Percentiles rank a stretch among this genome's conserved stretches.
phyloP scores from a whole-genome alignment of 2,113 vertebrate genomes.

The Albula goreensis region DNA sequence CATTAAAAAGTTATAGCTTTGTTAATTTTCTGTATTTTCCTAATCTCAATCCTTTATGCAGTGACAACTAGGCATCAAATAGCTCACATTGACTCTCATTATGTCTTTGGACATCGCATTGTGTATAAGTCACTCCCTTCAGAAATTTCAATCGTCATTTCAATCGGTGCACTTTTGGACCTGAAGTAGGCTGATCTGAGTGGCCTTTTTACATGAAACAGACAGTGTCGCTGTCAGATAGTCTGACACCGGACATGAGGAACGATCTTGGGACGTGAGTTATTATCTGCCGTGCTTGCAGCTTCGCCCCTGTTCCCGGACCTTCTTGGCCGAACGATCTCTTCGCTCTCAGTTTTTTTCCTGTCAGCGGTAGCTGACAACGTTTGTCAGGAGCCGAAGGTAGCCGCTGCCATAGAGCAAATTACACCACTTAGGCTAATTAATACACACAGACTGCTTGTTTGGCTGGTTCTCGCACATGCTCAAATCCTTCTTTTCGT shows the following conservation, averaged over 20 bases:
- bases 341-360: neutral
- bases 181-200: neutral
- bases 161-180: neutral
- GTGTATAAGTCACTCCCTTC: neutral
- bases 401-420: neutral
- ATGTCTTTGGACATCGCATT: neutral
- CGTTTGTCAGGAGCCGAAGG: neutral
- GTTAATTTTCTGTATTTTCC: no score
- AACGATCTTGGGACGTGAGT: neutral
- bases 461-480: neutral
- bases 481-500: neutral
- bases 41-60: no score
- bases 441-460: neutral
- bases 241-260: neutral
- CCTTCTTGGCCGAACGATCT: neutral
- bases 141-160: neutral
- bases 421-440: constrained; percentile 6
- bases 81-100: neutral
- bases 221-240: neutral
- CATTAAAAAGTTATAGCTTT: no score
- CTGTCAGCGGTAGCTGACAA: neutral
- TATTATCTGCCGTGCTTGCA: neutral
- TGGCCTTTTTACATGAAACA: neutral
- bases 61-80: no score
- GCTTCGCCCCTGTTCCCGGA: neutral